Percentiles rank a stretch among this genome's conserved stretches.
These are phyloP conservation scores for Anthrax anthrax DNA, from an alignment of 2,888 invertebrate genomes.

Conservation along the genomic window DNA sequence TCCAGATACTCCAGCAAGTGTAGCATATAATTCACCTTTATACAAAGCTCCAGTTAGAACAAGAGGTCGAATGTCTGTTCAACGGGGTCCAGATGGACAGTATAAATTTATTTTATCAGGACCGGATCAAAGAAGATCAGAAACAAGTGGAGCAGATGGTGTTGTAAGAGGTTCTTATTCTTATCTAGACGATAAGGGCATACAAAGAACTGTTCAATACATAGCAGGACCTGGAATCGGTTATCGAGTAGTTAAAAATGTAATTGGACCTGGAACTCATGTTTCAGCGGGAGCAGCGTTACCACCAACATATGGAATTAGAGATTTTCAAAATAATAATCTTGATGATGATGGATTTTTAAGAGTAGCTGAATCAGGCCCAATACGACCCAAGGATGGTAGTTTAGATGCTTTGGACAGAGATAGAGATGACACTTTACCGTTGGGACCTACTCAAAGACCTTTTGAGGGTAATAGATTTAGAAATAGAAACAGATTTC, in stretches of 20 bases:
- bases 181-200: constrained; percentile 62
- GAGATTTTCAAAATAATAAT: constrained; percentile 26
- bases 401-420: constrained; percentile 10
- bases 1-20: constrained; percentile 44
- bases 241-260: constrained; percentile 54
- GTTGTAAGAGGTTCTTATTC: constrained; percentile 64
- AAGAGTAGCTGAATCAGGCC: constrained; percentile 13
- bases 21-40: constrained; percentile 49
- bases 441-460: neutral
- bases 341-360: constrained; percentile 23
- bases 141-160: constrained; percentile 55
- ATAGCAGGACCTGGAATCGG: constrained; percentile 66
- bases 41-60: constrained; percentile 48
- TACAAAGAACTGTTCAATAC: constrained; percentile 62
- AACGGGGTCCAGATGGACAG: constrained; percentile 55
- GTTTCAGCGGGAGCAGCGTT: constrained; percentile 34
- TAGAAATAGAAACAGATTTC: neutral
- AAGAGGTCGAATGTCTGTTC: constrained; percentile 56
- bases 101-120: constrained; percentile 64
- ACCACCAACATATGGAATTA: constrained; percentile 40
- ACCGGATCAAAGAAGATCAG: constrained; percentile 60
- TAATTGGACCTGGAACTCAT: constrained; percentile 44
- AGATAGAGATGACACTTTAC: constrained; percentile 1
- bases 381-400: constrained; percentile 11
- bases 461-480: neutral